Evolutionary conservation across 2,797 vertebrate genomes (phyloP), one percentile per base, ranked within the genome.

Genomic region (Myotis daubentonii): DNA sequence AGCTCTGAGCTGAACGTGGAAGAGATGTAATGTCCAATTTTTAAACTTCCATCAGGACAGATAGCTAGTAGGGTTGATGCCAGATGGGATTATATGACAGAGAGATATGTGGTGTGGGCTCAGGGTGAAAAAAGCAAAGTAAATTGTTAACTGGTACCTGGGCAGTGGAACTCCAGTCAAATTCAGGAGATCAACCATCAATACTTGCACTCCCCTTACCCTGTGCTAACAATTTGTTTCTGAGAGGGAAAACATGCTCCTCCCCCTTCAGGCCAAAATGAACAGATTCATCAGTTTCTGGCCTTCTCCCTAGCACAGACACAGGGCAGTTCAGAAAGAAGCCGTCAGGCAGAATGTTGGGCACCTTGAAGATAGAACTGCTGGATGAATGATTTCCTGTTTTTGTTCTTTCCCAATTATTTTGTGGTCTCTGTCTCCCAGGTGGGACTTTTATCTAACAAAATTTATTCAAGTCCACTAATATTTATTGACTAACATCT

Each of bases 401-500:
- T 51, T 79, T 36, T 38, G 66, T 47, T 44, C 81, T 93, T 86
- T 60, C 66, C 16, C 85, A 75, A 47, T 82, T 85, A 87, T 47
- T 47, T 87, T 72, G 89, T 79, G 57, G 33, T 91, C 44, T 41
- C 49, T 84, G 47, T 87, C 47, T 6, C 38, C 2, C 23, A 62
- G 23, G 38, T 82, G 23, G 68, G 91, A 51, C 55, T 72, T 95
- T 89, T 76, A 88, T 33, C 80, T 91, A 65, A 93, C 41, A 70
- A 80, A 87, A 85, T 95, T 87, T 95, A 93, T 87, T 91, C 76
- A 60, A 89, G 84, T 68, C 87, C 92, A 38, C 72, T 90, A 62
- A 68, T 89, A 85, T 75, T 57, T 92, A 94, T 80, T 87, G 68
- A 87, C 89, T 89, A 87, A 49, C 33, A 92, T 38, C 76, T 70